Evolutionary conservation across 2,113 vertebrate species (phyloP).

Genomic region (Meleagris gallopavo): DNA sequence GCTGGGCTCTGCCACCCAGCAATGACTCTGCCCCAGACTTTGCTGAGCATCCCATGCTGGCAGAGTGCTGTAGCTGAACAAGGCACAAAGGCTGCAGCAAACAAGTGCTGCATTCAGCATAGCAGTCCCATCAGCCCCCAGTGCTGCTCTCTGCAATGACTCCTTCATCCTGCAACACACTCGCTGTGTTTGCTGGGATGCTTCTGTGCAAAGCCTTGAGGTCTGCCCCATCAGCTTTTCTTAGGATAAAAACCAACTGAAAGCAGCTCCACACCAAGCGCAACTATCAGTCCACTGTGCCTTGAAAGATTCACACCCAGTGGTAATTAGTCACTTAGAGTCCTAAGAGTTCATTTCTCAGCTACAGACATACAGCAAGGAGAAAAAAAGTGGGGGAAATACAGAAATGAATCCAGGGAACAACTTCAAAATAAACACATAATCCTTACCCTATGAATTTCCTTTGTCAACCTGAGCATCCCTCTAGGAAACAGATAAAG

Average conservation of each 20-base stretch:
- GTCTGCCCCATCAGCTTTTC: not conserved
- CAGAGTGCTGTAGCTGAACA: not conserved
- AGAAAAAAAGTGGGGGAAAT: not conserved
- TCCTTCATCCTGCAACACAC: not conserved
- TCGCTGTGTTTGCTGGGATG: fast-evolving
- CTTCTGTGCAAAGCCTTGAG: not conserved
- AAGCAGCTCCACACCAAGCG: fast-evolving
- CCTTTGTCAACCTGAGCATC: not conserved
- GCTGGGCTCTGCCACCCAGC: not conserved
- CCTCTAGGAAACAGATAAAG: not conserved
- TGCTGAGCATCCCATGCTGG: not conserved
- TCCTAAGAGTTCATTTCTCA: not conserved
- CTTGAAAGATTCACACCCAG: not conserved
- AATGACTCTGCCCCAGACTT: too few relatives aligned
- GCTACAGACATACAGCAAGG: not conserved
- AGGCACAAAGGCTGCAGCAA: constrained; percentile 28
- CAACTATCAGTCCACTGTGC: not conserved
- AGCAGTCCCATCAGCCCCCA: not conserved
- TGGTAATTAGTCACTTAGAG: not conserved
- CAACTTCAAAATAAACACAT: not conserved
- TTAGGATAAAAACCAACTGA: not conserved
- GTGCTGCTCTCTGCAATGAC: not conserved
- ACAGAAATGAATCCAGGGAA: not conserved
- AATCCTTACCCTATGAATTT: not conserved
- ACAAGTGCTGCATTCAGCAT: not conserved